phyloP scores from a whole-genome alignment of 2,888 invertebrate genomes.

The Dryocosmus kuriphilus region DNA sequence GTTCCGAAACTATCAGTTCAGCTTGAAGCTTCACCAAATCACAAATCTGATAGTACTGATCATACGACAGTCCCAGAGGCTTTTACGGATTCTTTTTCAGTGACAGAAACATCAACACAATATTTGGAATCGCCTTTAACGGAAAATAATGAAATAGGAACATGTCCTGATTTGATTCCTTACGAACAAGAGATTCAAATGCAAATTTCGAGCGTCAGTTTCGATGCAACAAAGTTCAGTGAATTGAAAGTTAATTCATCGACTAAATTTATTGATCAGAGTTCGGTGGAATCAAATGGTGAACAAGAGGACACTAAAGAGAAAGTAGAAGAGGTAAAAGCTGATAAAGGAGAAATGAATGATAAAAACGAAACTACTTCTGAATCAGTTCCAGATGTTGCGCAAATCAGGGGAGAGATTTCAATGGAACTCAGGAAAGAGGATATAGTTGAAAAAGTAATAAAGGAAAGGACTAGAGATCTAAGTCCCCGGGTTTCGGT shows the following conservation, averaged over 20 bases:
- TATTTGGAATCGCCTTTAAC: conserved; percentile 74
- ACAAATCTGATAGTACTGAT: conserved; percentile 72
- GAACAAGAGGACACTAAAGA: conserved; percentile 62
- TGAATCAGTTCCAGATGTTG: conserved; percentile 37
- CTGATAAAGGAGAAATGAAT: conserved; percentile 44
- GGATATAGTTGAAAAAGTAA: not conserved
- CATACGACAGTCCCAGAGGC: conserved; percentile 71
- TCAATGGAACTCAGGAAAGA: conserved; percentile 14
- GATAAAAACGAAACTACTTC: conserved; percentile 21
- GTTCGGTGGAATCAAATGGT: conserved; percentile 71
- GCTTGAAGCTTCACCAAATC: conserved; percentile 68
- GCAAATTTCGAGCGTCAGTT: conserved; percentile 16
- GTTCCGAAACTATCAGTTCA: conserved; percentile 57
- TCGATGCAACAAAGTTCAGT: not conserved
- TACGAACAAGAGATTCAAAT: conserved; percentile 66
- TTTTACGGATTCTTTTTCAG: conserved; percentile 71
- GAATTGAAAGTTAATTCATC: conserved; percentile 62
- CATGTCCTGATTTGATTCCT: conserved; percentile 69
- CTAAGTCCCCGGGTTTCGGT: conserved; percentile 50
- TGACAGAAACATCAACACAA: conserved; percentile 73
- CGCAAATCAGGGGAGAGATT: not conserved
- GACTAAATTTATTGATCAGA: conserved; percentile 73
- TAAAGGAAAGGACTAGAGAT: conserved; percentile 36
- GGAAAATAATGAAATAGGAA: conserved; percentile 71
- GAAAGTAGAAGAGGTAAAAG: conserved; percentile 47